phyloP scores from a whole-genome alignment of 2,888 invertebrate genomes.

The Strigamia transsilvanica region DNA sequence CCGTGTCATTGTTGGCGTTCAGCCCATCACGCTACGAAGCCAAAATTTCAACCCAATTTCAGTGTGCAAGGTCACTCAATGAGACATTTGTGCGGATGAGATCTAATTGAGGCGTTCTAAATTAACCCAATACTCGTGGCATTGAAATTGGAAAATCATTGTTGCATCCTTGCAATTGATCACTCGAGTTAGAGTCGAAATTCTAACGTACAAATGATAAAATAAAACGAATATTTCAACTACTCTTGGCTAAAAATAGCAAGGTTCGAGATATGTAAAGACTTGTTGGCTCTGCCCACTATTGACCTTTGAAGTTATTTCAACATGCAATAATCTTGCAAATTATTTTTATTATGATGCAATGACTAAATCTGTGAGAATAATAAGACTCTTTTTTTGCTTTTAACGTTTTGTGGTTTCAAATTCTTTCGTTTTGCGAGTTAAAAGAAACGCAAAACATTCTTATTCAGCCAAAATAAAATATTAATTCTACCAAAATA shows the following conservation, averaged over 20 bases:
- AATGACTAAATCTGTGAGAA: too few relatives aligned
- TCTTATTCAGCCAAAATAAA: neutral
- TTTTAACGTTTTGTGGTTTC: too few relatives aligned
- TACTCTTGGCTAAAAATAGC: neutral
- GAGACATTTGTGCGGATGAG: slow-evolving; percentile 12
- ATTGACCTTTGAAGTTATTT: slow-evolving; percentile 13
- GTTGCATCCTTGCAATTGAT: neutral
- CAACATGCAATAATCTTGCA: neutral
- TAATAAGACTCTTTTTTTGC: too few relatives aligned
- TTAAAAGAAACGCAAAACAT: neutral
- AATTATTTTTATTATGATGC: neutral
- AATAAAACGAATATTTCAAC: neutral
- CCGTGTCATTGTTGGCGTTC: slow-evolving; percentile 32
- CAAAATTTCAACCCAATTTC: slow-evolving; percentile 28
- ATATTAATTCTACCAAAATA: neutral
- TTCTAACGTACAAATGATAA: neutral
- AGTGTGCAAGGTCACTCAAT: slow-evolving; percentile 41
- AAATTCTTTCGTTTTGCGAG: too few relatives aligned
- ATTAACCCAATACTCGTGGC: neutral
- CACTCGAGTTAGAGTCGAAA: neutral
- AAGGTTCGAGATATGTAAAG: slow-evolving; percentile 5
- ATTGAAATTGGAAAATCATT: slow-evolving; percentile 26
- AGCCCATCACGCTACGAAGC: slow-evolving; percentile 31
- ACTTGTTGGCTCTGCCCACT: slow-evolving; percentile 16
- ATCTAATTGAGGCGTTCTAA: slow-evolving; percentile 17